Evolutionary conservation across 2,797 vertebrate species (phyloP).

Genomic region (Alcedo quadribrachys): DNA sequence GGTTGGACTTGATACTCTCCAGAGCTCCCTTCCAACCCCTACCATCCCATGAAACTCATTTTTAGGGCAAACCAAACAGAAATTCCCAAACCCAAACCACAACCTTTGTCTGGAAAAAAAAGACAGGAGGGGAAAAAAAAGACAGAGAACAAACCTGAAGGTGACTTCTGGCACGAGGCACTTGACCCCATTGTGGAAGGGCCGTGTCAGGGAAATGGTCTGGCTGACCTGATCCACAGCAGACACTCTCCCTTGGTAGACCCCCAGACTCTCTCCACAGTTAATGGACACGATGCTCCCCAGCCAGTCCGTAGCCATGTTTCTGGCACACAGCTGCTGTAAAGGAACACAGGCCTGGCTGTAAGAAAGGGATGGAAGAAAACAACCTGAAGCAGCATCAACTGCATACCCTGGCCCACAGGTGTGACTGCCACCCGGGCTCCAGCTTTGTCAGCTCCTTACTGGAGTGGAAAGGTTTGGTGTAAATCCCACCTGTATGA

Average conservation of each 20-base stretch:
- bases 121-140: background rate
- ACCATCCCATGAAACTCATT: background rate
- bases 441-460: background rate
- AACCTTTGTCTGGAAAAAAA: background rate
- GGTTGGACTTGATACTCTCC: too few species aligned
- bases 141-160: slow-evolving; percentile 86
- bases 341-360: background rate
- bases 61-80: background rate
- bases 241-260: slow-evolving; percentile 95
- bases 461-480: background rate
- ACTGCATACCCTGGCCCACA: accelerated
- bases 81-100: background rate
- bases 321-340: background rate
- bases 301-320: slow-evolving; percentile 94
- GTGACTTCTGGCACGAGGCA: slow-evolving; percentile 97
- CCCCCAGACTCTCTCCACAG: slow-evolving; percentile 92
- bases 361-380: background rate
- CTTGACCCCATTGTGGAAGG: slow-evolving; percentile 96
- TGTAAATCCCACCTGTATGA: background rate
- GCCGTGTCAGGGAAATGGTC: slow-evolving; percentile 93
- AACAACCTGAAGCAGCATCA: background rate
- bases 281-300: slow-evolving; percentile 97
- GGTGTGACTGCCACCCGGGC: background rate
- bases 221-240: slow-evolving; percentile 95
- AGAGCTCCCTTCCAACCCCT: too few species aligned